Base-by-base conservation (phyloP, 2,888 invertebrate genomes). In the Oegoconia quadripuncta region DNA sequence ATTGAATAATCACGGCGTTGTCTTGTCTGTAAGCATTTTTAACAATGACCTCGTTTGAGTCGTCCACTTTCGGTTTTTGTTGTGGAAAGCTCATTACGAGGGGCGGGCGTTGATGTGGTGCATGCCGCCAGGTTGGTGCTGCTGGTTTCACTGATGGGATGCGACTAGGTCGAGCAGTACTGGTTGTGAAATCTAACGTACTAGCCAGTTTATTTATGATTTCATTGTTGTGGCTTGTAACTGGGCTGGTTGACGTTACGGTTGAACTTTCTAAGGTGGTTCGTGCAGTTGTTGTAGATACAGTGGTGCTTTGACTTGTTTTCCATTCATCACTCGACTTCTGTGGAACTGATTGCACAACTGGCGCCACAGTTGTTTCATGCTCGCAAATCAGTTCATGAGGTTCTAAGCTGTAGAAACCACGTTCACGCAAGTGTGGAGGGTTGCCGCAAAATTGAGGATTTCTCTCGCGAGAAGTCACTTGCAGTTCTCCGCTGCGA, bases 381-480 rank as follows among this genome's bases (percentile, higher is more conserved):
- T 91, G 43, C 26, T 88, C 87, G 52, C 93, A 93, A 26, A 88
- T 84, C 40, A 93, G 73, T 71, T 93, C 97, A 58, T 92, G 93
- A 1, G 94, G 92, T 71, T 93, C 92, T 53, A 97, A 94, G 60
- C 94, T 95, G 68, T 96, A 96, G 78, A 97, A 96, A 23, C 93
- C 95, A 31, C 93, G 90, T 46, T 95, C 94, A 40, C 94, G 90
- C 59, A 97, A 93, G 48, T 92, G 89, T 1, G 91, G 88, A 1
- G 97, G 97, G 52, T 92, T 92, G 9, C 96, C 97, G 64, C 97
- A 97, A 75, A 97, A 97, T 74, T 97, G 97, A 5, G 97, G 97
- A 74, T 95, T 96, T 56, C 96, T 89, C 76, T 97, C 97, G 28
- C 97, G 90, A 48, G 96, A 96, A 8, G 97, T 97, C 13, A 97